Conservation (phyloP, 2,797 vertebrate genomes). For the Heliangelus exortis region DNA sequence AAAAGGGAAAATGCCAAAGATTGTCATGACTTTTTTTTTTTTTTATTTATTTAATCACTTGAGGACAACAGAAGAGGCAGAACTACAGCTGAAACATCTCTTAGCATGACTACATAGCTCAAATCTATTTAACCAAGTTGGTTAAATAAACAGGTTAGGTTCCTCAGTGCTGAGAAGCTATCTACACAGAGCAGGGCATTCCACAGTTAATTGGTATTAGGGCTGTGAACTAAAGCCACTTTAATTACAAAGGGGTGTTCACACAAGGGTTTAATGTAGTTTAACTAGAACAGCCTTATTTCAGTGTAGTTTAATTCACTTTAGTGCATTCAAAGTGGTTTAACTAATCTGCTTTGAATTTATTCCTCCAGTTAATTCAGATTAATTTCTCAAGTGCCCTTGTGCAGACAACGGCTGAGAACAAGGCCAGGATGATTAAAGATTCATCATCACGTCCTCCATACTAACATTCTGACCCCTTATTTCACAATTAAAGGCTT, state of each 20-base stretch:
- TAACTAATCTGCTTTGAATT: slow-evolving; percentile 48
- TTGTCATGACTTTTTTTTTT: background rate
- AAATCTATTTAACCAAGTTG: background rate
- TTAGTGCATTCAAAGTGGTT: slow-evolving; percentile 49
- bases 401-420: background rate
- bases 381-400: slow-evolving; percentile 54
- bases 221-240: slow-evolving; percentile 39
- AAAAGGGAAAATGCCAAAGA: slow-evolving; percentile 31
- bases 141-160: background rate
- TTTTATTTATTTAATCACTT: background rate
- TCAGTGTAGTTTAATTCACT: slow-evolving; percentile 57
- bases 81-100: background rate
- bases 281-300: slow-evolving; percentile 40
- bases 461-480: background rate
- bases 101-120: background rate
- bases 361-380: slow-evolving; percentile 44
- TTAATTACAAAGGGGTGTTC: slow-evolving; percentile 49
- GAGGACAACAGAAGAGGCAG: background rate
- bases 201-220: slow-evolving; percentile 2
- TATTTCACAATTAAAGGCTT: slow-evolving; percentile 21
- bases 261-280: slow-evolving; percentile 42
- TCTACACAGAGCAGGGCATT: background rate
- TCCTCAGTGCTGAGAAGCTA: background rate
- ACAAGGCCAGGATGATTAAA: slow-evolving; percentile 9
- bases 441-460: background rate